phyloP scores from a whole-genome alignment of 2,888 invertebrate species.

The Drepanosiphum platanoidis region DNA sequence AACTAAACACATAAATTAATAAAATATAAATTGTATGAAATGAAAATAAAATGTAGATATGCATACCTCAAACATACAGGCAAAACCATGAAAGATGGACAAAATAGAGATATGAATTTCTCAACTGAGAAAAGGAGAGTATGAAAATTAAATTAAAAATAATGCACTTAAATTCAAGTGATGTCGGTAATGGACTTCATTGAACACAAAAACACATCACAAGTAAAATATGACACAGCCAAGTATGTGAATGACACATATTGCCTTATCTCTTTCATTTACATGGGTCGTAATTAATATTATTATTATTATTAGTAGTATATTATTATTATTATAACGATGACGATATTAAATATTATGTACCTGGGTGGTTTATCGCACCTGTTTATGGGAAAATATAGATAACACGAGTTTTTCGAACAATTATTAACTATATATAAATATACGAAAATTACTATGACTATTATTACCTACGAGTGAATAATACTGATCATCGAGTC shows the following conservation, averaged over 20 bases:
- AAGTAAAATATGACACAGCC: constrained; percentile 19
- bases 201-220: constrained; percentile 33
- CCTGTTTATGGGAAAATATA: constrained; percentile 40
- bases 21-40: not conserved
- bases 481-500: not conserved
- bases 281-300: constrained; percentile 52
- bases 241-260: constrained; percentile 49
- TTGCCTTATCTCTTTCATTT: constrained; percentile 52
- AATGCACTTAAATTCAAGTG: not conserved
- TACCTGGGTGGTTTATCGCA: constrained; percentile 47
- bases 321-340: constrained; percentile 17
- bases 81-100: not conserved
- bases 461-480: not conserved
- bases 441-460: constrained; percentile 1
- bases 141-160: not conserved
- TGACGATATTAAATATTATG: constrained; percentile 1
- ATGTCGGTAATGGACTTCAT: constrained; percentile 13
- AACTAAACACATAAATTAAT: not conserved
- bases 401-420: constrained; percentile 42
- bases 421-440: constrained; percentile 7
- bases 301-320: constrained; percentile 32
- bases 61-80: not conserved
- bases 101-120: not conserved
- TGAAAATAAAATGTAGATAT: not conserved
- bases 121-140: not conserved